Evolutionary conservation across 2,113 vertebrate species (phyloP), one percentile per base, ranked within the genome.

Genomic region (Onychorhynchus coronatus): DNA sequence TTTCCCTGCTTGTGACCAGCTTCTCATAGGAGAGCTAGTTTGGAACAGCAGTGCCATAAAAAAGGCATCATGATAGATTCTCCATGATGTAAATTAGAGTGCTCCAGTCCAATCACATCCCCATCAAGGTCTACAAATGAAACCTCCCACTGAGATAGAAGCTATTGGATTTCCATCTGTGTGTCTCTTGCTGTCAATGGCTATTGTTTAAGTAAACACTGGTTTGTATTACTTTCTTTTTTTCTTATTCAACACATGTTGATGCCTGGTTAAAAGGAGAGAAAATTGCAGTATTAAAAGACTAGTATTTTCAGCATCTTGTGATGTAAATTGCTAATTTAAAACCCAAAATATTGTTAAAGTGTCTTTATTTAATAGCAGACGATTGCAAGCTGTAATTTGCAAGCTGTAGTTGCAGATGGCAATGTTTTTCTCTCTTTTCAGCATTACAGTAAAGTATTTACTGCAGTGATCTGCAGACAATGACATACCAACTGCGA

Each of bases 321-420:
- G 96, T 97, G 95, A 98, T 98, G 97, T 98, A 98, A 98, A 98
- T 98, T 98, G 97, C 97, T 98, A 98, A 98, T 98, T 98, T 98
- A 98, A 98, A 98, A 98, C 96, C 98, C 98, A 94, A 98, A 98
- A 98, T 98, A 98, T 98, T 98, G 97, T 98, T 98, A 95, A 98
- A 98, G 98, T 97, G 97, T 98, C 98, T 98, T 98, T 98, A 98
- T 98, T 98, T 98, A 98, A 98, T 98, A 97, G 97, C 96, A 98
- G 97, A 97, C 97, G 97, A 98, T 97, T 97, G 97, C 98, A 98
- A 98, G 97, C 98, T 98, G 98, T 98, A 98, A 98, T 98, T 98
- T 98, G 98, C 98, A 98, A 98, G 98, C 98, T 98, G 98, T 95
- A 97, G 97, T 97, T 98, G 97, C 98, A 98, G 98, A 98, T 98